These are phyloP conservation scores for Cepphus grylle DNA, from an alignment of 2,113 vertebrate genomes.

Conservation along the genomic window DNA sequence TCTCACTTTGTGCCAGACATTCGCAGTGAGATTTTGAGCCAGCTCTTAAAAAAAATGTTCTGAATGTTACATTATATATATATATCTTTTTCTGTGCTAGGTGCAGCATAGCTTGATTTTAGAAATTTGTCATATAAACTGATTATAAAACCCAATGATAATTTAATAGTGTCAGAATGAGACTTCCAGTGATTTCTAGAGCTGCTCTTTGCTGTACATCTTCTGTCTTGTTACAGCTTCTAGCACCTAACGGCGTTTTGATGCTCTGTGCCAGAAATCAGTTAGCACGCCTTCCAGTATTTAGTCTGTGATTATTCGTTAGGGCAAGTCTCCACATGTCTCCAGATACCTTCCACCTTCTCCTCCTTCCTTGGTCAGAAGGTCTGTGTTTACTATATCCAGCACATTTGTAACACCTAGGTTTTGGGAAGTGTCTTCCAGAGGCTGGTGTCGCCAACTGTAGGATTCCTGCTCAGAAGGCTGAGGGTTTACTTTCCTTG, in stretches of 20 bases:
- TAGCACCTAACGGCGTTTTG: accelerated
- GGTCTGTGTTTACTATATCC: background rate
- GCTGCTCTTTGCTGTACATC: background rate
- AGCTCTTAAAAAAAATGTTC: background rate
- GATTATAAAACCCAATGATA: background rate
- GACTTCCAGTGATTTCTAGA: background rate
- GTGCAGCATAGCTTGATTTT: background rate
- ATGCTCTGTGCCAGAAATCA: background rate
- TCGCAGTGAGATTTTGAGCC: background rate
- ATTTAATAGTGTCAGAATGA: background rate
- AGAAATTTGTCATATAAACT: background rate
- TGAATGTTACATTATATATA: background rate
- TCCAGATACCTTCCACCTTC: background rate
- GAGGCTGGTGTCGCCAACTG: background rate
- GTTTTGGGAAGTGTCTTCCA: background rate
- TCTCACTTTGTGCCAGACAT: background rate
- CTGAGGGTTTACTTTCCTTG: background rate
- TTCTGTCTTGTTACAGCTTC: background rate
- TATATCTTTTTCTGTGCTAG: background rate
- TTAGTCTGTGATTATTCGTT: background rate
- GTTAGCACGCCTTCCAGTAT: accelerated
- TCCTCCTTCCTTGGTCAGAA: background rate
- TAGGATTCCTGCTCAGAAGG: background rate
- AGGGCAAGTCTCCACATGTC: background rate
- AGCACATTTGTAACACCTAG: background rate